Conservation (phyloP, 92 coral and sea anemone genomes). For the Blastomussa wellsi region DNA sequence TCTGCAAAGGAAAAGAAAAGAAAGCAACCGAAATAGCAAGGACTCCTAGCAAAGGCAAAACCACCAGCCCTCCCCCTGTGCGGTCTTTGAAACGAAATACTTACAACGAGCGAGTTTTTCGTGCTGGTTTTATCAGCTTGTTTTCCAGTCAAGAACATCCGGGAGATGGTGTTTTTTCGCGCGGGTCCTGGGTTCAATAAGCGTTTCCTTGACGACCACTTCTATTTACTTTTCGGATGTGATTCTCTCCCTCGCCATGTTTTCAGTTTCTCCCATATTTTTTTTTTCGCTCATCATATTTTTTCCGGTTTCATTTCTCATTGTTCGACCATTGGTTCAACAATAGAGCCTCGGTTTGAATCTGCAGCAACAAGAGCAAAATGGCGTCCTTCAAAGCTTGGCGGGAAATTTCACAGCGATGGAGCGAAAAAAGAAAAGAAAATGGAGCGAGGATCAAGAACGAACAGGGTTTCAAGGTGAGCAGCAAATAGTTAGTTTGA, state of each 20-base stretch:
- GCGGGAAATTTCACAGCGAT: conserved; percentile 10
- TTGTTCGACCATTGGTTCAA: not conserved
- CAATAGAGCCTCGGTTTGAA: not conserved
- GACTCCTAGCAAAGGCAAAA: too few species aligned
- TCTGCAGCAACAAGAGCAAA: not conserved
- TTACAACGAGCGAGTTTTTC: too few species aligned
- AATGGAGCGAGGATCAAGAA: not conserved
- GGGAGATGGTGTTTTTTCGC: not conserved
- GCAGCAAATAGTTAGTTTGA: not conserved
- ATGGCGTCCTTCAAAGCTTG: not conserved
- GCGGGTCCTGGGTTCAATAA: not conserved
- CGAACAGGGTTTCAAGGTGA: not conserved
- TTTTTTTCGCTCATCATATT: not conserved
- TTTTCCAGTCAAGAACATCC: not conserved
- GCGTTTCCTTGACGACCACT: conserved; percentile 20
- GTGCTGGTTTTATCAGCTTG: too few species aligned
- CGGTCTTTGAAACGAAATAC: too few species aligned
- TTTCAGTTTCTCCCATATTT: not conserved
- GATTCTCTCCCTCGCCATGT: not conserved
- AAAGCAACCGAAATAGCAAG: too few species aligned
- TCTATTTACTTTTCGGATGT: not conserved
- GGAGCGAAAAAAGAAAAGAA: not conserved
- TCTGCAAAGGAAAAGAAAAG: too few species aligned
- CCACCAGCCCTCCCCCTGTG: too few species aligned
- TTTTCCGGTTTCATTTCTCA: not conserved